Percentiles rank a stretch among this genome's conserved stretches.
Evolutionary conservation across 1,140 invertebrate species (phyloP).

Genomic region (Trichomalopsis sarcophagae): DNA sequence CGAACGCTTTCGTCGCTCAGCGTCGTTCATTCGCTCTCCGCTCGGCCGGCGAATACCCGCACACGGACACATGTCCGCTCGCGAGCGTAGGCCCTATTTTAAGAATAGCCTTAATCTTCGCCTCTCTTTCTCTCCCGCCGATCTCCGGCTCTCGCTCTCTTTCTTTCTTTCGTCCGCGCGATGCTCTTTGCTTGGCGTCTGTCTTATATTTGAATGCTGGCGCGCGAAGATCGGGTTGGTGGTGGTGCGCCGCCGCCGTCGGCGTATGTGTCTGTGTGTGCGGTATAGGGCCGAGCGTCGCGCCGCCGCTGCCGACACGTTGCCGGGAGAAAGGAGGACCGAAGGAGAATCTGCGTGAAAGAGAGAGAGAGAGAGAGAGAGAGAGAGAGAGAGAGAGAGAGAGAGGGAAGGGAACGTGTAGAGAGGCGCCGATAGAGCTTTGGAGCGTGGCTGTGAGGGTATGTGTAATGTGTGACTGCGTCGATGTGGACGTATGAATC

Average conservation of each 20-base stretch:
- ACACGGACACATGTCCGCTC: not conserved
- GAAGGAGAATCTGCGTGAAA: slow-evolving; percentile 17
- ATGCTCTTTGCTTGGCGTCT: slow-evolving; percentile 8
- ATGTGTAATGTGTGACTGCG: no score
- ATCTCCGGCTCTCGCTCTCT: slow-evolving; percentile 41
- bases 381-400: no score
- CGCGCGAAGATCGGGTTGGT: not conserved
- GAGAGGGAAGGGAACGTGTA: not conserved
- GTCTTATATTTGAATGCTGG: slow-evolving; percentile 20
- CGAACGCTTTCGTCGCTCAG: slow-evolving; percentile 34
- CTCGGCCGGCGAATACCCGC: not conserved
- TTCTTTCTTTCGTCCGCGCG: slow-evolving; percentile 48
- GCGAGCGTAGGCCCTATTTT: slow-evolving; percentile 63
- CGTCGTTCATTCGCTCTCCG: slow-evolving; percentile 40
- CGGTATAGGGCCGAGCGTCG: not conserved
- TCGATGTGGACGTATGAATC: not conserved
- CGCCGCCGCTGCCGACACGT: not conserved
- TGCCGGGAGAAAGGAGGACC: not conserved
- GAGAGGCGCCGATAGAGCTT: slow-evolving; percentile 16
- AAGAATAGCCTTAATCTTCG: slow-evolving; percentile 67
- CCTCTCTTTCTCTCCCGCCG: slow-evolving; percentile 56
- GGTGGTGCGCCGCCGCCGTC: not conserved
- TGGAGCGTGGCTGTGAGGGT: not conserved
- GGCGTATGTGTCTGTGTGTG: not conserved
- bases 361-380: not conserved